These are phyloP conservation scores for Columba guinea DNA, from an alignment of 2,797 vertebrate genomes.

Conservation along the genomic window DNA sequence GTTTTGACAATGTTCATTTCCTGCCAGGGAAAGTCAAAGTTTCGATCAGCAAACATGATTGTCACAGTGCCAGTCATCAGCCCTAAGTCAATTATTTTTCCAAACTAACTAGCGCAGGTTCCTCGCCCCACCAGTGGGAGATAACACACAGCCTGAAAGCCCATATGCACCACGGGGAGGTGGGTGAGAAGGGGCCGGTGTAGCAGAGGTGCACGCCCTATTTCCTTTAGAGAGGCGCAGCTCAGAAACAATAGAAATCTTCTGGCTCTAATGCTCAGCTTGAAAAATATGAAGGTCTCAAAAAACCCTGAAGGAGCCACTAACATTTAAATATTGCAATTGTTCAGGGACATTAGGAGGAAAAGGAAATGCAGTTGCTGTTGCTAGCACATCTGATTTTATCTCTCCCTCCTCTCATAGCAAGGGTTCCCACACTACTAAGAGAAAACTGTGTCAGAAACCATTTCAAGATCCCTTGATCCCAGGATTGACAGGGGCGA, in stretches of 20 bases:
- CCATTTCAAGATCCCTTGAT: neutral
- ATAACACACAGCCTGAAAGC: neutral
- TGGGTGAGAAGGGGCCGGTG: neutral
- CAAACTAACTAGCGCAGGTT: neutral
- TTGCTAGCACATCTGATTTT: neutral
- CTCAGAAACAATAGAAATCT: slow-evolving; percentile 29
- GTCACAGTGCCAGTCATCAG: neutral
- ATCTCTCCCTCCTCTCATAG: neutral
- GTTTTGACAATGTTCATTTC: slow-evolving; percentile 30
- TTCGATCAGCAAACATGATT: neutral
- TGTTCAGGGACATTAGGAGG: neutral
- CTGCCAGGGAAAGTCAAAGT: neutral
- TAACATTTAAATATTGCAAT: neutral
- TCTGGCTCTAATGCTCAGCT: neutral
- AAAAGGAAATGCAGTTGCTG: neutral
- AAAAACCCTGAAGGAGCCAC: neutral
- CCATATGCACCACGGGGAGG: neutral
- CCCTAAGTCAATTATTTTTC: neutral
- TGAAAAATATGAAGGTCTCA: neutral
- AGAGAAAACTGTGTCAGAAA: neutral
- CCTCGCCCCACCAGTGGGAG: neutral
- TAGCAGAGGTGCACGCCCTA: neutral
- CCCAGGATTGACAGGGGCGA: neutral
- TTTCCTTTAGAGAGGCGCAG: neutral
- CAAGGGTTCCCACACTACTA: neutral